Conservation (phyloP, 2,888 invertebrate genomes). For the Tyria jacobaeae region DNA sequence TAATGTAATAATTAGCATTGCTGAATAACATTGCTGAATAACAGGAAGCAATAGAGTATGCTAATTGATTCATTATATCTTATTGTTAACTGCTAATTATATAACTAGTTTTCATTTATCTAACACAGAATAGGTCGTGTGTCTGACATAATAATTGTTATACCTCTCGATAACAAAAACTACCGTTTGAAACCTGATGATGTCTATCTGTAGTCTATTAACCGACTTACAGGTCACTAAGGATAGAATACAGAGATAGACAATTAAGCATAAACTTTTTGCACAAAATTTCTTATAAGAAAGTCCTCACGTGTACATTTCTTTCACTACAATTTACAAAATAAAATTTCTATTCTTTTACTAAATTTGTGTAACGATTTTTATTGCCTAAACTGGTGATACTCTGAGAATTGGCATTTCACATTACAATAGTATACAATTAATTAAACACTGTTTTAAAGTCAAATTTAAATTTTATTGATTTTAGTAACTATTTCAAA, state of each 20-base stretch:
- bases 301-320: background rate
- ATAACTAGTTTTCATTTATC: background rate
- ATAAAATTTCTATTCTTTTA: too few species aligned
- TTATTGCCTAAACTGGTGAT: too few species aligned
- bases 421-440: too few species aligned
- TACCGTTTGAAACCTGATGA: too few species aligned
- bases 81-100: background rate
- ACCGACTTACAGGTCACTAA: background rate
- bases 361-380: too few species aligned
- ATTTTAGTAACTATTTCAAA: too few species aligned
- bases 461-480: too few species aligned
- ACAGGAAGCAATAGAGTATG: conserved; percentile 11
- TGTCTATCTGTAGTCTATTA: background rate
- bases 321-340: too few species aligned
- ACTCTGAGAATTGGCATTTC: too few species aligned
- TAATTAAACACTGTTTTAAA: too few species aligned
- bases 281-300: background rate
- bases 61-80: conserved; percentile 6
- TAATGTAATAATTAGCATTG: background rate
- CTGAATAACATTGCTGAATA: background rate
- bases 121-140: background rate
- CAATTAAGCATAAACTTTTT: too few species aligned
- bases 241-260: conserved; percentile 2
- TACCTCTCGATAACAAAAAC: too few species aligned
- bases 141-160: background rate